Percentiles rank a stretch among this genome's conserved stretches.
Evolutionary conservation across 2,888 invertebrate species (phyloP).

Genomic region (Lacanobia wlatinum): DNA sequence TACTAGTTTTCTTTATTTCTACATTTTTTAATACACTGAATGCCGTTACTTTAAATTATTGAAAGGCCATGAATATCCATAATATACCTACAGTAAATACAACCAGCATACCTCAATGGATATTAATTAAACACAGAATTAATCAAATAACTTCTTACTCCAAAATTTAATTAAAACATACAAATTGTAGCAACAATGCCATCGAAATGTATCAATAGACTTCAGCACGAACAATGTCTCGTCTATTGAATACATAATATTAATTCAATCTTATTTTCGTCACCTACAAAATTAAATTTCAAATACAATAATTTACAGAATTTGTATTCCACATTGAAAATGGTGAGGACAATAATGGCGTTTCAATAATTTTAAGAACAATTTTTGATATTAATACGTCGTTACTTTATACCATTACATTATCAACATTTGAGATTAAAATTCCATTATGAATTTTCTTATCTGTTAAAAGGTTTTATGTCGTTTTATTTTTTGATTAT

Average conservation of each 20-base stretch:
- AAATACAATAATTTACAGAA: constrained; percentile 1
- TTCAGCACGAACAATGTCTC: constrained; percentile 9
- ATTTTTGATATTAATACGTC: background rate
- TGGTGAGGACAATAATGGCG: background rate
- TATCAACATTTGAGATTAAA: background rate
- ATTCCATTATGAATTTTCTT: background rate
- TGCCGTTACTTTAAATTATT: background rate
- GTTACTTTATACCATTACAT: background rate
- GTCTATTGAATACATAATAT: constrained; percentile 1
- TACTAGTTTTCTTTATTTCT: no score
- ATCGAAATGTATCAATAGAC: constrained; percentile 9
- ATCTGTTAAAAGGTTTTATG: background rate
- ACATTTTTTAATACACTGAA: background rate
- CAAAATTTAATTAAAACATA: constrained; percentile 38
- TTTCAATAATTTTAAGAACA: background rate
- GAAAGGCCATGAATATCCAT: background rate
- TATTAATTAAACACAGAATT: constrained; percentile 13
- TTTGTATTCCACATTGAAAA: constrained; percentile 5
- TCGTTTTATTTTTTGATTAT: no score
- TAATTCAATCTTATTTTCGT: constrained; percentile 5
- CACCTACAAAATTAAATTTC: constrained; percentile 12
- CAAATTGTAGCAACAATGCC: constrained; percentile 21
- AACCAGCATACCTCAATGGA: constrained; percentile 1
- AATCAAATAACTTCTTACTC: constrained; percentile 27
- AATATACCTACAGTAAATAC: background rate